These are phyloP conservation scores for Enteromius anoplus DNA, from an alignment of 2,797 vertebrate genomes.

Conservation along the genomic window DNA sequence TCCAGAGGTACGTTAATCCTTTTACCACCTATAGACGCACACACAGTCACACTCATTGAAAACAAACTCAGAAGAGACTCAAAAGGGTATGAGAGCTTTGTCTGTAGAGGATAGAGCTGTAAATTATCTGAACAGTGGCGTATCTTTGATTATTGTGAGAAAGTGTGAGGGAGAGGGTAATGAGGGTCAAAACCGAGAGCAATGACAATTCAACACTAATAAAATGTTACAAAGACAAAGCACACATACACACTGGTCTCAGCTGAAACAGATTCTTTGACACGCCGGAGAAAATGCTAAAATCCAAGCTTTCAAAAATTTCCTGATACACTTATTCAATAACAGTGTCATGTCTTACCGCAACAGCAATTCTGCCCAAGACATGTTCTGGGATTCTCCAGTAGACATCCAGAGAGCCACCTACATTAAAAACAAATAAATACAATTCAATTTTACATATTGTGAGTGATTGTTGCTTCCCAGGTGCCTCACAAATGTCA, in stretches of 20 bases:
- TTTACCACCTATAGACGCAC: slow-evolving; percentile 87
- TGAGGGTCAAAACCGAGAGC: slow-evolving; percentile 80
- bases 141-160: slow-evolving; percentile 84
- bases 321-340: neutral
- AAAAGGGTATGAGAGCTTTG: slow-evolving; percentile 56
- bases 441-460: neutral
- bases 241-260: neutral
- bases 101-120: slow-evolving; percentile 79
- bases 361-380: slow-evolving; percentile 92
- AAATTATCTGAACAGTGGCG: slow-evolving; percentile 90
- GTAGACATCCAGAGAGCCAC: slow-evolving; percentile 96
- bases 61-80: neutral
- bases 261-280: neutral
- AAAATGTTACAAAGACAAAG: slow-evolving; percentile 24
- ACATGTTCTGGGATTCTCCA: slow-evolving; percentile 94
- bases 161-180: slow-evolving; percentile 76
- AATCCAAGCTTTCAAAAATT: neutral
- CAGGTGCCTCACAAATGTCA: neutral
- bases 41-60: slow-evolving; percentile 6
- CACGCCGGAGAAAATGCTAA: neutral
- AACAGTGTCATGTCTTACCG: slow-evolving; percentile 77
- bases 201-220: slow-evolving; percentile 46
- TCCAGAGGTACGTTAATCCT: slow-evolving; percentile 98
- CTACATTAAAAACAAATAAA: slow-evolving; percentile 68
- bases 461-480: neutral